Evolutionary conservation across 2,797 vertebrate species (phyloP).

Genomic region (Threskiornis aethiopicus): DNA sequence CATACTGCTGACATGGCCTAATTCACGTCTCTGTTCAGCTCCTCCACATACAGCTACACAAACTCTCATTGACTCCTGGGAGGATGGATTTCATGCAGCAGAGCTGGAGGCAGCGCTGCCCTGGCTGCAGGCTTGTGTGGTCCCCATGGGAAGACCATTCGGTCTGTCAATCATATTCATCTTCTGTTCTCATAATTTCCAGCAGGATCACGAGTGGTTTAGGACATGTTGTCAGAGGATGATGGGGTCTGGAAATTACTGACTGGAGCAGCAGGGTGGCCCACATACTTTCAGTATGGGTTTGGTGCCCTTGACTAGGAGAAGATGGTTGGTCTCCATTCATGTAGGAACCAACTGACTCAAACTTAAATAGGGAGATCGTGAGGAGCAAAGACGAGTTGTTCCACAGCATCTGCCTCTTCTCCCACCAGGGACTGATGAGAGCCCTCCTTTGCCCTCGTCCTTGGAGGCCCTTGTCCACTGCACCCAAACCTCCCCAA

Average conservation of each 20-base stretch:
- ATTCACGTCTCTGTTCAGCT: neutral
- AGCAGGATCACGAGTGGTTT: neutral
- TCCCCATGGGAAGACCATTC: neutral
- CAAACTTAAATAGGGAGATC: neutral
- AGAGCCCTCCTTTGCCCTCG: neutral
- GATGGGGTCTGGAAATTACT: neutral
- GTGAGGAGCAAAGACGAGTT: neutral
- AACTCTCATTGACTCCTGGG: neutral
- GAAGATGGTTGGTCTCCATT: neutral
- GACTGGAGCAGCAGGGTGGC: neutral
- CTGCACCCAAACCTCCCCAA: neutral
- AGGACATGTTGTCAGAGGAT: neutral
- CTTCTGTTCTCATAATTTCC: neutral
- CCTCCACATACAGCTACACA: neutral
- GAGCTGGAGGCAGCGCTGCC: neutral
- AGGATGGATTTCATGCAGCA: neutral
- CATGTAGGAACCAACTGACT: neutral
- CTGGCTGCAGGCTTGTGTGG: accelerated
- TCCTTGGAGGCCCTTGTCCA: neutral
- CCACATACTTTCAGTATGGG: neutral
- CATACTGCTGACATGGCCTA: neutral
- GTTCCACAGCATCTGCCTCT: neutral
- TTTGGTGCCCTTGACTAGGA: neutral
- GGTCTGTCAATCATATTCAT: neutral
- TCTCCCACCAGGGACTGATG: neutral